phyloP scores from a whole-genome alignment of 2,113 vertebrate species.

The Malurus cyaneus region DNA sequence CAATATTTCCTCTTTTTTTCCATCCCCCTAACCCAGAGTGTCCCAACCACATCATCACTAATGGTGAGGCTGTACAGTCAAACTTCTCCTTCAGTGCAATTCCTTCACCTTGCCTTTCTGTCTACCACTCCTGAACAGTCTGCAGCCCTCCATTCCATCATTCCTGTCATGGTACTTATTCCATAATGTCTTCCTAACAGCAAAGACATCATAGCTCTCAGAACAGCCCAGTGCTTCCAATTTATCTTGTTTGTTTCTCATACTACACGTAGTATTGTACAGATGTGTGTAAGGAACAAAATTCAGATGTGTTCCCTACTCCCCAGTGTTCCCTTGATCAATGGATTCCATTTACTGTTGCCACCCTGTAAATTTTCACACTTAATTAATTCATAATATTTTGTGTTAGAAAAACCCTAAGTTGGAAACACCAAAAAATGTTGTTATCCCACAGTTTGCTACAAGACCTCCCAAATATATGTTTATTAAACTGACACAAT shows the following conservation, averaged over 20 bases:
- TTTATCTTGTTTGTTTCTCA: background rate
- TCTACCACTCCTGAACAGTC: background rate
- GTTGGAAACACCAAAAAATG: background rate
- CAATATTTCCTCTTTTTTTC: background rate
- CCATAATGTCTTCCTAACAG: accelerated
- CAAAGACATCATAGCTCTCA: background rate
- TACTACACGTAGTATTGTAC: accelerated
- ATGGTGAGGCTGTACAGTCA: background rate
- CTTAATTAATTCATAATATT: background rate
- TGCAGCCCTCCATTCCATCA: background rate
- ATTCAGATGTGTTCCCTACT: background rate
- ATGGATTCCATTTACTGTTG: background rate
- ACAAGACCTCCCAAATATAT: background rate
- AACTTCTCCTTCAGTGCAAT: background rate
- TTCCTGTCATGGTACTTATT: background rate
- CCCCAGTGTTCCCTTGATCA: background rate
- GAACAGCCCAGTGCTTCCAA: background rate
- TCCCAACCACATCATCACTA: background rate
- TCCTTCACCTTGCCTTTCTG: background rate
- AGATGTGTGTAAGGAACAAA: background rate
- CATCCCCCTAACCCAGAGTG: background rate
- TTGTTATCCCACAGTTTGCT: background rate
- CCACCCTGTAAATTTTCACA: accelerated
- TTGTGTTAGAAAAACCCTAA: background rate
- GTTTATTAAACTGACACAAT: background rate